Evolutionary conservation across 1,140 invertebrate genomes (phyloP).

Genomic region (Megalonaias nervosa): DNA sequence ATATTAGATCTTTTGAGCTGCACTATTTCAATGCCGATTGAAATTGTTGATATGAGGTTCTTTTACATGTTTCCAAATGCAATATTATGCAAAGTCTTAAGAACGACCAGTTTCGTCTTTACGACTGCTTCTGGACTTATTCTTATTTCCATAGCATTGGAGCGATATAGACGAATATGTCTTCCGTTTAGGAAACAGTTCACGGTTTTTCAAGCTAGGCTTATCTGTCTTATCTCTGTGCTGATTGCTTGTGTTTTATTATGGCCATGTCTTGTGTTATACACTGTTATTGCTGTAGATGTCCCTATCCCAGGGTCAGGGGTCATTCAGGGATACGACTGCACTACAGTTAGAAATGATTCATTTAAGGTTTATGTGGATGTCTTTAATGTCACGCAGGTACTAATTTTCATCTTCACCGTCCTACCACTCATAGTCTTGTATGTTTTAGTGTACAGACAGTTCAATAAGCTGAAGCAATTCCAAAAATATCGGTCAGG

Average conservation of each 20-base stretch:
- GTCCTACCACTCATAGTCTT: constrained; percentile 8
- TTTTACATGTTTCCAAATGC: constrained; percentile 39
- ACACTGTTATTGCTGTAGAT: constrained; percentile 1
- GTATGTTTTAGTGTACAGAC: constrained; percentile 17
- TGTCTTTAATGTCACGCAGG: constrained; percentile 16
- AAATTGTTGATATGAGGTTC: constrained; percentile 45
- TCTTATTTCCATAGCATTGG: constrained; percentile 43
- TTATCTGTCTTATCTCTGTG: constrained; percentile 11
- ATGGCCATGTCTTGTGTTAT: constrained; percentile 31
- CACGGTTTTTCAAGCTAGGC: constrained; percentile 8
- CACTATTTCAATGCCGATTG: constrained; percentile 44
- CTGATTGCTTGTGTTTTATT: constrained; percentile 7
- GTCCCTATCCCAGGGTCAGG: not conserved
- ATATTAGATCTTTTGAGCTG: constrained; percentile 48
- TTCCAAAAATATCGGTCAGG: not conserved
- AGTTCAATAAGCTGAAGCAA: constrained; percentile 16
- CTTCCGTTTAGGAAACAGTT: constrained; percentile 40
- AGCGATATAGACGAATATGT: constrained; percentile 50
- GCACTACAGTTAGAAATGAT: constrained; percentile 16
- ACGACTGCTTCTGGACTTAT: constrained; percentile 40
- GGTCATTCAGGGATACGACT: too few relatives aligned
- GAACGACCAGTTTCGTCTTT: constrained; percentile 37
- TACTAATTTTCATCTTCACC: constrained; percentile 3
- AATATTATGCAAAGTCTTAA: constrained; percentile 34
- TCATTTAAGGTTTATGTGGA: constrained; percentile 12